Evolutionary conservation across 2,113 vertebrate species (phyloP).

Genomic region (Chaenocephalus aceratus): DNA sequence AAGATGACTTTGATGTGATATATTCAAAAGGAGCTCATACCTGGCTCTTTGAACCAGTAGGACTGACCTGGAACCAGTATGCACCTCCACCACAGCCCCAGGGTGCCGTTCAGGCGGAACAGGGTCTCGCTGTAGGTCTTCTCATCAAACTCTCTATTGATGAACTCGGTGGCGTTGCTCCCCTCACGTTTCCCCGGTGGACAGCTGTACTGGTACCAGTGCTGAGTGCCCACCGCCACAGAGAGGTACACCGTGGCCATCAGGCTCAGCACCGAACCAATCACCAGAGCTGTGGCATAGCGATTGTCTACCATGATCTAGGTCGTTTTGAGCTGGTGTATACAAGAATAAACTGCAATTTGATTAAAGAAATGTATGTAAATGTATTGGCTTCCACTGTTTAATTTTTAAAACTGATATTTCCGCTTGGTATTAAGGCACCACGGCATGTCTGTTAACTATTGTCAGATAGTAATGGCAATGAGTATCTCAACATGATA

Average conservation of each 20-base stretch:
- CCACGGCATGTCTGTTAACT: constrained; percentile 29
- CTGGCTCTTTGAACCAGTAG: constrained; percentile 86
- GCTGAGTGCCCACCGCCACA: constrained; percentile 92
- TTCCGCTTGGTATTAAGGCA: constrained; percentile 26
- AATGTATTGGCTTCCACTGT: background rate
- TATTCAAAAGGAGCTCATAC: constrained; percentile 69
- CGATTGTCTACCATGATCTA: constrained; percentile 93
- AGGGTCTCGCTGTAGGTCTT: constrained; percentile 86
- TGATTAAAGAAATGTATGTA: background rate
- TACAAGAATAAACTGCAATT: background rate
- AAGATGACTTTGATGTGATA: background rate
- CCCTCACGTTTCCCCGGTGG: constrained; percentile 78
- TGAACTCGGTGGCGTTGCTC: constrained; percentile 84
- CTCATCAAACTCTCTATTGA: constrained; percentile 84
- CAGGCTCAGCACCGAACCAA: constrained; percentile 95
- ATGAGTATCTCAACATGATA: background rate
- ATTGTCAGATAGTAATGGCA: background rate
- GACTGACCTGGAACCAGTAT: constrained; percentile 83
- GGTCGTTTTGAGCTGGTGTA: background rate
- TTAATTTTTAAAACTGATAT: background rate
- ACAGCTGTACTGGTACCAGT: constrained; percentile 95
- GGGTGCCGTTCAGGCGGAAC: constrained; percentile 88
- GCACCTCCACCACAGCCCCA: constrained; percentile 95
- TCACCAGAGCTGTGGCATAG: constrained; percentile 95
- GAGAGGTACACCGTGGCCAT: constrained; percentile 96